Percentiles rank a stretch among this genome's conserved stretches.
Evolutionary conservation across 2,113 vertebrate species (phyloP).

Genomic region (Bos indicus): DNA sequence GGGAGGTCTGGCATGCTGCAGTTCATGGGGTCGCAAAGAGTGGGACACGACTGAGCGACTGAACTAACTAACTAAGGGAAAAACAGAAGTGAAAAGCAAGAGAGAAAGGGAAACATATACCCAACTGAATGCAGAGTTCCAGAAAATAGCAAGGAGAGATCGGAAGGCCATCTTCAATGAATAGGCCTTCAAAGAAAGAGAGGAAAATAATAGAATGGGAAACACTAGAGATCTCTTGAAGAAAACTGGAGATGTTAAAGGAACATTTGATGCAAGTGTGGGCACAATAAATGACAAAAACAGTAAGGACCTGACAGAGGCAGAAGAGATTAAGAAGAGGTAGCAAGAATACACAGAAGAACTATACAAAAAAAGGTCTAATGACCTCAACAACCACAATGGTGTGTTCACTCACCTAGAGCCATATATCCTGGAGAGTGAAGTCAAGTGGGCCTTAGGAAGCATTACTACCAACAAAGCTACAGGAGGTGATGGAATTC

Average conservation of each 20-base stretch:
- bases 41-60: no score
- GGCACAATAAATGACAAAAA: background rate
- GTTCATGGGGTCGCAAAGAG: no score
- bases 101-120: background rate
- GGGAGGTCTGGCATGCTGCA: no score
- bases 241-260: background rate
- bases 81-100: background rate
- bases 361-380: background rate
- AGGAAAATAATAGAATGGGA: background rate
- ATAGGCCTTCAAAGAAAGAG: background rate
- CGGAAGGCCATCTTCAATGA: background rate
- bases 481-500: background rate
- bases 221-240: background rate
- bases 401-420: background rate
- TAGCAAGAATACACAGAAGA: background rate
- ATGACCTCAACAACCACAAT: background rate
- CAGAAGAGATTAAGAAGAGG: background rate
- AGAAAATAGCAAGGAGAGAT: background rate
- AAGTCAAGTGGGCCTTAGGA: background rate
- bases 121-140: background rate
- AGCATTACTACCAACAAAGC: background rate
- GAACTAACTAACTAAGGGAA: background rate
- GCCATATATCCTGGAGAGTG: background rate
- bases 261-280: background rate
- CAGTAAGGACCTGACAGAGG: background rate